Base-by-base conservation (phyloP, 2,113 vertebrate genomes). In the Osmerus eperlanus region DNA sequence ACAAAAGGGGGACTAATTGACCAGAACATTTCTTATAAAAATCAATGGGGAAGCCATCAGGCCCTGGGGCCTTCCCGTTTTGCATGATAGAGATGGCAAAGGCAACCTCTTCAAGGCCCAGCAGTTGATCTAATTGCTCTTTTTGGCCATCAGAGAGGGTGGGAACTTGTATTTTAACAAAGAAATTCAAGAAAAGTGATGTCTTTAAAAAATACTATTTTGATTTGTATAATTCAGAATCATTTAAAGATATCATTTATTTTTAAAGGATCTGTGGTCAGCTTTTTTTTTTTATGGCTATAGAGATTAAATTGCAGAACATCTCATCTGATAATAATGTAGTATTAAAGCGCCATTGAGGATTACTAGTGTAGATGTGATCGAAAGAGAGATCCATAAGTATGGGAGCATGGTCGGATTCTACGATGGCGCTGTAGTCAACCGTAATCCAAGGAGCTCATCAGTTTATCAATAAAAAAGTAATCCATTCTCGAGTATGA, bases 21-120 rank as follows among this genome's bases (percentile, higher is more conserved):
- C 56, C 53, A 60, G 21, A 71, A 15, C 66, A 73, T 51, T 16
- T 71, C 29, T 65, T 29, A 2, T 13, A 36, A 54, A 61, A 68
- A 5, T 63, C 18, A n/a, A 16, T 7, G 1, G 25, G 32, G 12
- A 53, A 63, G 3, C 65, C 60, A 3, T 69, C 70, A 0, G 15
- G 69, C 18, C 62, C 68, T 9, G 77, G 73, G 16, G 58, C 29
- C 68, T 73, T 73, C 1, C 74, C 71, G 19, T 47, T 66, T 5
- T 76, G 70, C 67, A 73, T 61, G 16, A 36, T 28, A 32, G 54
- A 15, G 51, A 32, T 58, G 47, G 2, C 36, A 58, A 58, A 8
- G n/a, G 53, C 25, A 36, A 36, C 15, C 58, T 59, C 67, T 68
- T 68, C 32, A 23, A 56, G 23, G 58, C 32, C n/a, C n/a, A n/a